A percentile compares a stretch with the other conserved stretches of the same genome.
These are phyloP conservation scores for Eilema griseolum DNA, from an alignment of 2,888 invertebrate genomes.

Conservation along the genomic window DNA sequence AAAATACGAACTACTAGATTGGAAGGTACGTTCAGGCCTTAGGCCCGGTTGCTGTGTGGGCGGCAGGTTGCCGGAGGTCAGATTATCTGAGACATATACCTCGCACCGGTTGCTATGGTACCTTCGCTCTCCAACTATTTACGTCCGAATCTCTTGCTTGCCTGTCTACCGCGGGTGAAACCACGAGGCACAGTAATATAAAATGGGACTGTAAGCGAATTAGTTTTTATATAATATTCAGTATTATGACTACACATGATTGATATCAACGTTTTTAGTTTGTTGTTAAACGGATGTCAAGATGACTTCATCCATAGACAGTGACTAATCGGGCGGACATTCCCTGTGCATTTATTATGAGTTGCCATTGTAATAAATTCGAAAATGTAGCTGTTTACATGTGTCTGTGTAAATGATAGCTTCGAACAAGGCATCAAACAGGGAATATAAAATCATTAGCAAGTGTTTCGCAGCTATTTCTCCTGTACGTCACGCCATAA, in stretches of 20 bases:
- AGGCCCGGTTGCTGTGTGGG: too few species aligned
- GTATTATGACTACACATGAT: not conserved
- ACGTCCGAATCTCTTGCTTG: too few species aligned
- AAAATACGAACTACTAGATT: too few species aligned
- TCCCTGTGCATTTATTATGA: not conserved
- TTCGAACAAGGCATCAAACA: not conserved
- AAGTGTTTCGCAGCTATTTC: too few species aligned
- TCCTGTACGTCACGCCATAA: too few species aligned
- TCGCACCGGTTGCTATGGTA: too few species aligned
- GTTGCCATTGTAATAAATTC: slow-evolving; percentile 1
- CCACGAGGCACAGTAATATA: too few species aligned
- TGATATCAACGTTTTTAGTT: not conserved
- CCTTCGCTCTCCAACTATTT: too few species aligned
- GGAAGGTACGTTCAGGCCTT: too few species aligned
- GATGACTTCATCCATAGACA: slow-evolving; percentile 9
- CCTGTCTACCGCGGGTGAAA: too few species aligned
- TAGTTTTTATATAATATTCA: not conserved
- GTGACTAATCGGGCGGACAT: slow-evolving; percentile 13
- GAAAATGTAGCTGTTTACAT: not conserved
- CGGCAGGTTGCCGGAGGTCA: too few species aligned
- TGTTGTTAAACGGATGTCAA: not conserved
- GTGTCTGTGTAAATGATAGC: not conserved
- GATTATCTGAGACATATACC: too few species aligned
- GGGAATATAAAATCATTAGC: not conserved
- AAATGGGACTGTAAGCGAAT: not conserved